Base-by-base conservation (phyloP, 37 sponge, comb jelly and placozoan species). In the Petrosia ficiformis region DNA sequence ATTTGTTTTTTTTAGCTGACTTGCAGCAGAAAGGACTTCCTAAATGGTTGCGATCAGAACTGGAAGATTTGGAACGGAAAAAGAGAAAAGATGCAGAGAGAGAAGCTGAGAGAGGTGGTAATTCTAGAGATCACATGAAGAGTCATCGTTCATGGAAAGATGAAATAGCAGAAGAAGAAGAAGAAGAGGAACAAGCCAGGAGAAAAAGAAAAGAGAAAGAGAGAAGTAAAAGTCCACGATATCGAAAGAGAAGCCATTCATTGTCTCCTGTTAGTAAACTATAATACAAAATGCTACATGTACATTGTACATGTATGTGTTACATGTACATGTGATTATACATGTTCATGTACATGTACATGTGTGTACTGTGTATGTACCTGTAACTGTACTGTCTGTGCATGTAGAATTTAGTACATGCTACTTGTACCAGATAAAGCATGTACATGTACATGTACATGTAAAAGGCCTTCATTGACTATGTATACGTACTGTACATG, bases 11-110 rank as follows among this genome's bases (percentile, higher is more conserved):
- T 31, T 11, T 33, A 42, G 79, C 74, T 28, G 83, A 82, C 25
- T 1, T 42, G 22, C 77, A 73, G 59, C 78, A 65, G 4, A 79
- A 80, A 38, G 72, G 22, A 10, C 26, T 86, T 38, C 86, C 86
- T 28, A 28, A 32, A n/a, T 87, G 87, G 87, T 26, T 87, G 67
- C 58, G 77, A 39, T 81, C 79, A 29, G 77, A 76, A 44, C 67
- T 87, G 65, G 87, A 87, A 72, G 80, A 82, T 68, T 42, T 82
- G 68, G 79, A 82, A 52, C 40, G 44, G 43, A 73, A 82, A 63
- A 73, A 42, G 31, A 67, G 41, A 39, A 77, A 74, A 48, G 38
- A 72, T 28, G 2, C 67, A 65, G 87, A 77, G 42, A 75, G 77
- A 59, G 82, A 82, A 70, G 74, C 81, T 0, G 39, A 65, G 68